Evolutionary conservation across 2,888 invertebrate genomes (phyloP), one percentile per base, ranked within the genome.

Genomic region (Anthophora plumipes): DNA sequence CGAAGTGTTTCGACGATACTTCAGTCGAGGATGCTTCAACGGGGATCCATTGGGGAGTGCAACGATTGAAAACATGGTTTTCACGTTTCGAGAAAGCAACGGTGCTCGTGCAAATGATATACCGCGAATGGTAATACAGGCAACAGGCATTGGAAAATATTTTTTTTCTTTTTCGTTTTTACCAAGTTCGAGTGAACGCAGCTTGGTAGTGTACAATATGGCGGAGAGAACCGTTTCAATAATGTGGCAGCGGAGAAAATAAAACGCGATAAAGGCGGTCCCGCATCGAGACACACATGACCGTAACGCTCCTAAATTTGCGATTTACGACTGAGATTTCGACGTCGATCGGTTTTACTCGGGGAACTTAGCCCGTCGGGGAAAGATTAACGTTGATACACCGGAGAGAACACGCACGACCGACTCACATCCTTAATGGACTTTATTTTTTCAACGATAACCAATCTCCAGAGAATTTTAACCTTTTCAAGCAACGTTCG

Each of bases 311-410:
- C 14, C 39, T 64, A 66, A 66, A 74, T 37, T 77, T 25, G 8
- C 64, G 61, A 78, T 63, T 68, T 68, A 78, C 57, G 50, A 0
- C 39, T 9, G n/a, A 68, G 63, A 64, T 64, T 63, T 31, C 43
- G 11, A 3, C 8, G 50, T 46, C 50, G 2, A 63, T 72, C 31
- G 64, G 20, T 55, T 59, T 60, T 52, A 46, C 39, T 25, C 12
- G 46, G 3, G 0, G 5, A 25, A 64, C 22, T 64, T 14, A 37
- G 43, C 55, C 37, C 43, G 12, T n/a, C 12, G 7, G 11, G 50
- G 7, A 48, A 54, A 55, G 57, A 57, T 63, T 39, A 63, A 50
- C 57, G 68, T 48, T 9, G 37, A 50, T 31, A 31, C 50, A 14
- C 0, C 1, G n/a, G n/a, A 17, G 12, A 57, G 25, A 1, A 14